phyloP scores from a whole-genome alignment of 1,140 invertebrate species.

The Apis laboriosa region DNA sequence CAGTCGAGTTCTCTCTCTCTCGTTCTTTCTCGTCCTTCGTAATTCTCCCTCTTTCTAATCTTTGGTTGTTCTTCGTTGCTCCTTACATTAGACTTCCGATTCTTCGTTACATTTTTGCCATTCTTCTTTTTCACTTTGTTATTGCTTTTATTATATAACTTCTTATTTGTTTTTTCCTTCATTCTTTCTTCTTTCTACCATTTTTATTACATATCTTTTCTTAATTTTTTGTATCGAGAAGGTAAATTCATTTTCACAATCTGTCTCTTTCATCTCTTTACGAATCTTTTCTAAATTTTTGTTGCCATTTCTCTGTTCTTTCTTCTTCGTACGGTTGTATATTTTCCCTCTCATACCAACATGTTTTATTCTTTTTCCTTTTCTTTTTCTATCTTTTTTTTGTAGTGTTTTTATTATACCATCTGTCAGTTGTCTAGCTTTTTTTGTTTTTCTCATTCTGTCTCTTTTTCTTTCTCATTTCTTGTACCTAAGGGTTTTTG shows the following conservation, averaged over 20 bases:
- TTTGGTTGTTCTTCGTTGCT: not conserved
- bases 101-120: not conserved
- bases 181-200: not conserved
- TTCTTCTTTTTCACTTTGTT: not conserved
- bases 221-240: not conserved
- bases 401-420: not conserved
- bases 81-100: constrained; percentile 1
- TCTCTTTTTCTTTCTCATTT: not conserved
- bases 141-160: no score
- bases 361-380: not conserved
- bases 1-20: not conserved
- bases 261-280: not conserved
- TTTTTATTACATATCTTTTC: not conserved
- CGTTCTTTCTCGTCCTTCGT: not conserved
- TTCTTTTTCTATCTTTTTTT: not conserved
- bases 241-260: not conserved
- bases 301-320: not conserved
- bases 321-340: not conserved
- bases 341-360: not conserved
- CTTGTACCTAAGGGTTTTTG: not conserved
- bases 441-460: not conserved
- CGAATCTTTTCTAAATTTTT: not conserved
- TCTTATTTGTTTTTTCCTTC: not conserved
- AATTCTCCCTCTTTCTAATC: not conserved
- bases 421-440: not conserved